A percentile compares a stretch with the other conserved stretches of the same genome.
Conservation (phyloP, 2,113 vertebrate species). For the Bagarius yarrelli region DNA sequence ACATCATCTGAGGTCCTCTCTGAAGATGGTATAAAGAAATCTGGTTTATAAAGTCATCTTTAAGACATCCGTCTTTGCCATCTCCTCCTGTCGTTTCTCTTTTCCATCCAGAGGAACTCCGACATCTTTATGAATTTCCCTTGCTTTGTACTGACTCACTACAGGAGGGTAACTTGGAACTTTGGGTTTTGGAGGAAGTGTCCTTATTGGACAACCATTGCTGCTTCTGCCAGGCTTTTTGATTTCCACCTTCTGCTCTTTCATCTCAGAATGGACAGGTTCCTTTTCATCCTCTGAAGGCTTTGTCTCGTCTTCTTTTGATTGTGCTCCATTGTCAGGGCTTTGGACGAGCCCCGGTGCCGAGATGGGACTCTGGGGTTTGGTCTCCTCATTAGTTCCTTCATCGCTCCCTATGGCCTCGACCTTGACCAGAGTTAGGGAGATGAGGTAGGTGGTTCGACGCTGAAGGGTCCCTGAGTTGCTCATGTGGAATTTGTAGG, state of each 20-base stretch:
- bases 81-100: conserved; percentile 8
- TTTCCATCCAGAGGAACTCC: conserved; percentile 9
- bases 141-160: conserved; percentile 9
- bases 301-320: conserved; percentile 5
- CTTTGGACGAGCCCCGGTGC: conserved; percentile 5
- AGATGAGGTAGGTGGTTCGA: conserved; percentile 94
- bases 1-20: conserved; percentile 1
- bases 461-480: conserved; percentile 69
- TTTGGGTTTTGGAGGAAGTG: conserved; percentile 26
- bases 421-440: conserved; percentile 92
- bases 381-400: conserved; percentile 47
- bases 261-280: not conserved
- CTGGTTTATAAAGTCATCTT: conserved; percentile 22
- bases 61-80: not conserved
- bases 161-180: not conserved
- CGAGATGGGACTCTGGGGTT: conserved; percentile 42
- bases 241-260: conserved; percentile 23
- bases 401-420: conserved; percentile 66
- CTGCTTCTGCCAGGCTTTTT: conserved; percentile 10
- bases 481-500: conserved; percentile 49
- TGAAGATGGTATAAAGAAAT: conserved; percentile 6
- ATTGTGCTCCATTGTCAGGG: conserved; percentile 14
- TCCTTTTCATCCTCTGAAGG: not conserved
- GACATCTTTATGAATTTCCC: conserved; percentile 18
- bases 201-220: conserved; percentile 21